These are phyloP conservation scores for Lasioglossum lativentre DNA, from an alignment of 2,888 invertebrate genomes.

Conservation along the genomic window DNA sequence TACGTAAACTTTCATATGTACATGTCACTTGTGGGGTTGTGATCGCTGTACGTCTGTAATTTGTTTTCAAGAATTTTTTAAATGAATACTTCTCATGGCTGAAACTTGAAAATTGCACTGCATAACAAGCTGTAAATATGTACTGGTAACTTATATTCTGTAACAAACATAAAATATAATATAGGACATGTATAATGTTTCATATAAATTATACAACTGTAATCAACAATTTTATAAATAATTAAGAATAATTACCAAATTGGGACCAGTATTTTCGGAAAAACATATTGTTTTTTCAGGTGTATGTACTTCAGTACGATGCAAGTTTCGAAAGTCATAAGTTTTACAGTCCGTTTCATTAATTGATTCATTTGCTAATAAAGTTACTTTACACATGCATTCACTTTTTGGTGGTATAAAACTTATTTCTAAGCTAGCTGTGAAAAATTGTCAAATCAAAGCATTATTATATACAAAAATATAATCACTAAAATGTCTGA, in stretches of 20 bases:
- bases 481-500: not conserved
- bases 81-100: not conserved
- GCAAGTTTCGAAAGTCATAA: conserved; percentile 8
- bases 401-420: conserved; percentile 15
- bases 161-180: not conserved
- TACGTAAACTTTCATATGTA: conserved; percentile 9
- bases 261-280: not conserved
- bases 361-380: conserved; percentile 29
- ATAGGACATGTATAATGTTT: not conserved
- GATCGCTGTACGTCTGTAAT: conserved; percentile 27
- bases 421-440: conserved; percentile 22
- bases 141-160: conserved; percentile 35
- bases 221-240: not conserved
- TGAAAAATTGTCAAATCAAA: not conserved
- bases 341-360: conserved; percentile 15
- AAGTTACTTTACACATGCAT: conserved; percentile 13
- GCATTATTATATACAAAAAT: not conserved
- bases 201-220: not conserved
- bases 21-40: conserved; percentile 25
- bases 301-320: conserved; percentile 12
- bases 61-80: conserved; percentile 31
- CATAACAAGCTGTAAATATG: conserved; percentile 51
- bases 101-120: not conserved
- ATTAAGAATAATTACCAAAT: conserved; percentile 19
- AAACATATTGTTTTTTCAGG: conserved; percentile 16